Conservation (phyloP, 2,113 vertebrate genomes). For the Columbina picui region DNA sequence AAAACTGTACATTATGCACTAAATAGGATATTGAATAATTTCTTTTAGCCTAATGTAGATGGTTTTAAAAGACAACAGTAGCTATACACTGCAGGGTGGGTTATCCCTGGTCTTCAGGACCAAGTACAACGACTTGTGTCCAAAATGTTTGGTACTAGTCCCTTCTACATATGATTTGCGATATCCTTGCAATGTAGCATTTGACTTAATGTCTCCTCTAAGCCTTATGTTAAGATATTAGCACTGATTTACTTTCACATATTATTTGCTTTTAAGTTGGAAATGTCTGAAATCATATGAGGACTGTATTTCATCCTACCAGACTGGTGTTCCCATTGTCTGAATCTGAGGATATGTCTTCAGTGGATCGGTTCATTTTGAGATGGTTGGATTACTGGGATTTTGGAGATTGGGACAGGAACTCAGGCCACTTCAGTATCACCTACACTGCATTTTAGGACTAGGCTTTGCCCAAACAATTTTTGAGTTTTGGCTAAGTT, state of each 20-base stretch:
- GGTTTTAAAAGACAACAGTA: not conserved
- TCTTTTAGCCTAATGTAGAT: not conserved
- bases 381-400: not conserved
- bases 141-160: not conserved
- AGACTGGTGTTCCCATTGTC: not conserved
- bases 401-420: not conserved
- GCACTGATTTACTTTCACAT: not conserved
- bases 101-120: not conserved
- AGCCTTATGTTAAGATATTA: not conserved
- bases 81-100: not conserved
- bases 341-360: not conserved
- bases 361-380: not conserved
- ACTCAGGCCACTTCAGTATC: not conserved
- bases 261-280: not conserved
- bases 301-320: not conserved
- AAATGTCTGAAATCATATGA: not conserved
- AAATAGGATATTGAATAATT: not conserved
- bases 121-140: not conserved
- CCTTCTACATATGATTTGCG: not conserved
- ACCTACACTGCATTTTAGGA: not conserved
- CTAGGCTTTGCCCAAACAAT: rapidly evolving
- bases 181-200: not conserved
- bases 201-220: not conserved
- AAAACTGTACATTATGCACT: not conserved
- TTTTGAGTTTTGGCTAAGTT: not conserved